A percentile compares a stretch with the other conserved stretches of the same genome.
Evolutionary conservation across 2,888 invertebrate species (phyloP).

Genomic region (Euzophera pinguis): DNA sequence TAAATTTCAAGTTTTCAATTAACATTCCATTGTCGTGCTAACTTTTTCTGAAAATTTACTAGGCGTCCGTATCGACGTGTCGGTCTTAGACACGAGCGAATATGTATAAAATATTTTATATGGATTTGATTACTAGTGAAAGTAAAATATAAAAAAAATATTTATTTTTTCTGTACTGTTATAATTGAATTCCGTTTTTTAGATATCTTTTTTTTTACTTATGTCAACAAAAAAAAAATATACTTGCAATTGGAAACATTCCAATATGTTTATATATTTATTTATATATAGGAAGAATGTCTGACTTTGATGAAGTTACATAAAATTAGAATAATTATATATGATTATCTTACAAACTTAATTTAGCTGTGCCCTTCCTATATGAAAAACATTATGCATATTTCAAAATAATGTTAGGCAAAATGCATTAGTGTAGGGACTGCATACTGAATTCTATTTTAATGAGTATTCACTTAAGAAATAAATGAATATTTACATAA

Average conservation of each 20-base stretch:
- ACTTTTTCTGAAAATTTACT: background rate
- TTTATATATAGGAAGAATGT: no score
- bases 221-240: background rate
- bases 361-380: background rate
- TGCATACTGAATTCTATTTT: no score
- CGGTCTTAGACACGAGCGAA: background rate
- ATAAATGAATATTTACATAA: no score
- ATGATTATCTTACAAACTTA: no score
- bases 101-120: constrained; percentile 4
- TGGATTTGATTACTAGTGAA: constrained; percentile 3
- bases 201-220: background rate
- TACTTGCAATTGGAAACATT: background rate
- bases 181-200: no score
- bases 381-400: background rate
- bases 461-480: no score
- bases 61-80: no score
- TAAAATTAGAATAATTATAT: no score
- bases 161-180: background rate
- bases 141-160: background rate
- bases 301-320: no score
- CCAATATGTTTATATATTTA: constrained; percentile 6
- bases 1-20: background rate
- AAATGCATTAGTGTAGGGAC: no score
- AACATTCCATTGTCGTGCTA: constrained; percentile 9
- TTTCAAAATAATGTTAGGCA: no score